phyloP scores from a whole-genome alignment of 2,797 vertebrate genomes.

The Urophycis tenuis region DNA sequence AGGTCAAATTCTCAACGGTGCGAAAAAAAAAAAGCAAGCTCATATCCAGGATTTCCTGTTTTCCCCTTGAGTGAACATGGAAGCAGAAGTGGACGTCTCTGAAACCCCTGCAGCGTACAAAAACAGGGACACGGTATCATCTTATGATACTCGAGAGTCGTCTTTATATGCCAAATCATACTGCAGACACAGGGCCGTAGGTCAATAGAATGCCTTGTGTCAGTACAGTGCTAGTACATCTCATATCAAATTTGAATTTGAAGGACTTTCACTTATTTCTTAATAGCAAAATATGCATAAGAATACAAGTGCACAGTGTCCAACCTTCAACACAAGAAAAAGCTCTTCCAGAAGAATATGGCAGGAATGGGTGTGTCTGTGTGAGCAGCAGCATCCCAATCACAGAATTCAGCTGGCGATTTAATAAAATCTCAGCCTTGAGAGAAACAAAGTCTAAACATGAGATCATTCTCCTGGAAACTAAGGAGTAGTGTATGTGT shows the following conservation, averaged over 20 bases:
- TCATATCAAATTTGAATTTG: no score
- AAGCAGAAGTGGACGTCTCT: neutral
- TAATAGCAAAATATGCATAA: no score
- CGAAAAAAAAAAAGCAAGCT: conserved; percentile 29
- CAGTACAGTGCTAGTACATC: no score
- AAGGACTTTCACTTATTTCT: no score
- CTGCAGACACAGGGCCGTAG: no score
- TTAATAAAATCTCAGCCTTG: conserved; percentile 38
- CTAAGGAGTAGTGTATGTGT: neutral
- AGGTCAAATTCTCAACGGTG: conserved; percentile 6
- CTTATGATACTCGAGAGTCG: neutral
- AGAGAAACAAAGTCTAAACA: neutral
- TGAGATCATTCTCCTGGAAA: conserved; percentile 22
- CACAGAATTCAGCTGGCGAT: conserved; percentile 25
- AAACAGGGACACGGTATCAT: neutral
- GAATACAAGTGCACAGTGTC: no score
- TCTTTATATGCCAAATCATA: no score
- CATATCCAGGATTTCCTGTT: conserved; percentile 34
- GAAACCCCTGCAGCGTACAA: neutral
- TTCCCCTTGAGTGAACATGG: neutral
- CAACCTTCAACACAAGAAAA: no score
- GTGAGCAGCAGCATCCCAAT: conserved; percentile 25
- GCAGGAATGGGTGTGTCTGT: no score
- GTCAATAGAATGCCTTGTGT: no score
- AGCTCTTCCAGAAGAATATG: no score